phyloP scores from a whole-genome alignment of 2,113 vertebrate genomes.

The Prionailurus viverrinus region DNA sequence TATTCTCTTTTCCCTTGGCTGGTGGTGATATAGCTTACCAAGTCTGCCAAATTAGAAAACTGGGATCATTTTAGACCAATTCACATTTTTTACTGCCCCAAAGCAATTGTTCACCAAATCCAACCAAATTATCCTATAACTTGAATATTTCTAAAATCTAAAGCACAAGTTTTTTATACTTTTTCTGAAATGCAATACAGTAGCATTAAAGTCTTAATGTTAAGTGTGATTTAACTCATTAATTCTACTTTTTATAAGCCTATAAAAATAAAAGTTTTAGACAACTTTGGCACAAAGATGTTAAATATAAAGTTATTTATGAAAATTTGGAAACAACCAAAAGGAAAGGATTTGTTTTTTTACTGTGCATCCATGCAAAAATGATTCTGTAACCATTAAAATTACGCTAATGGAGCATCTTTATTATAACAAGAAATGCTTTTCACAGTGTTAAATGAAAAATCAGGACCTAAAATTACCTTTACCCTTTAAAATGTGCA shows the following conservation, averaged over 20 bases:
- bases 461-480: not conserved
- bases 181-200: not conserved
- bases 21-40: not conserved
- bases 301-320: not conserved
- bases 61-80: not conserved
- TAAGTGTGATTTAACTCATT: not conserved
- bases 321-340: not conserved
- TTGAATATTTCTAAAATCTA: slow-evolving; percentile 31
- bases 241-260: not conserved
- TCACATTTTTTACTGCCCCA: not conserved
- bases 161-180: not conserved
- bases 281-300: not conserved
- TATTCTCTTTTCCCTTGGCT: not conserved
- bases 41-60: not conserved
- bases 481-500: not conserved
- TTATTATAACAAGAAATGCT: slow-evolving; percentile 24
- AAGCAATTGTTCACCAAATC: not conserved
- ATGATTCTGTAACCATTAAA: not conserved
- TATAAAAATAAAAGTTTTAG: not conserved
- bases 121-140: not conserved
- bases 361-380: not conserved
- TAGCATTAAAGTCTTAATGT: not conserved
- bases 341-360: not conserved
- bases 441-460: not conserved
- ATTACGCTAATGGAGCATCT: not conserved